Evolutionary conservation across 2,888 invertebrate species (phyloP), one percentile per base, ranked within the genome.

Genomic region (Noctua fimbriata): DNA sequence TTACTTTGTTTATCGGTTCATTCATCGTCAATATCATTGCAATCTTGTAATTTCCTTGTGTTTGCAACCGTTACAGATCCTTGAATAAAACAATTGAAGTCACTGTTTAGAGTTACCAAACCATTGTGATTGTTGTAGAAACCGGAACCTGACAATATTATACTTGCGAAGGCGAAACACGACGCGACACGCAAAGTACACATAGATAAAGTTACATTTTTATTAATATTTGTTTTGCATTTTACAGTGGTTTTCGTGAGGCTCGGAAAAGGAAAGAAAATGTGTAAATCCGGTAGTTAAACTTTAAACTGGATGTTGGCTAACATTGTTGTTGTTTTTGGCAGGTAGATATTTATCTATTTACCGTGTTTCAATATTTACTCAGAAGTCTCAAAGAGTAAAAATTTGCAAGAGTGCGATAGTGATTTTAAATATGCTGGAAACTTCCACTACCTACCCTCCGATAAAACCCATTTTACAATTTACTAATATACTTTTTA

Each of bases 31-130:
- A 55, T 60, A 63, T 52, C 44, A 36, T 44, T 36, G 36, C 21
- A 1, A 24, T 87, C 69, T 81, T 52, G 78, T 77, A 67, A 84
- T 73, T 88, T 85, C 85, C 83, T 87, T 76, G 84, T 86, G 83
- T 80, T 79, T 85, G 82, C 82, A 88, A 86, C 72, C 63, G 82
- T 84, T 79, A 84, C 79, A 85, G 79, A 88, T 90, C 92, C 92
- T 91, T 92, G 88, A 89, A 87, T 81, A 86, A 84, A 90, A 91
- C 89, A 90, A 91, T 91, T 84, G 87, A 87, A 90, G 84, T 80
- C 77, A 85, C 90, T 86, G 88, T 89, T 90, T 87, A 89, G 87
- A 88, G 82, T 90, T 91, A 88, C 88, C 78, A 83, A 90, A 90
- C 88, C 87, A 89, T 91, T 91, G 88, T 89, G 84, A 78, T 84